Percentiles rank a stretch among this genome's conserved stretches.
Evolutionary conservation across 2,797 vertebrate species (phyloP).

Genomic region (Poeciliopsis gracilis): DNA sequence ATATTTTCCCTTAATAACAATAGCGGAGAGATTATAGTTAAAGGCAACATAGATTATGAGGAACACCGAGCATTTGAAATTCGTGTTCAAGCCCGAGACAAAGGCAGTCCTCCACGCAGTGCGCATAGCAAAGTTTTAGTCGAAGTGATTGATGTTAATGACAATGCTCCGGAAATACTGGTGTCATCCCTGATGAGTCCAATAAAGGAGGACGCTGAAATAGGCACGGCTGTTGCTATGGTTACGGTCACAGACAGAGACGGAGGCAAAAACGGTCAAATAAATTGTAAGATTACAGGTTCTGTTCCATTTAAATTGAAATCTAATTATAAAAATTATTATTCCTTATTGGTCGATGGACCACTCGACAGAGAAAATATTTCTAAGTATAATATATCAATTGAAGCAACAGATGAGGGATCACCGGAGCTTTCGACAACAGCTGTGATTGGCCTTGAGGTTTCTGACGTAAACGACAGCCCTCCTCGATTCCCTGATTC

Average conservation of each 20-base stretch:
- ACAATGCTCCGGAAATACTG: constrained; percentile 74
- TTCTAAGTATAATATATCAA: constrained; percentile 62
- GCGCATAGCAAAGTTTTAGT: constrained; percentile 28
- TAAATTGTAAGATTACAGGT: constrained; percentile 52
- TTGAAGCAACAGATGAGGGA: constrained; percentile 71
- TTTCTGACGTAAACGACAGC: constrained; percentile 77
- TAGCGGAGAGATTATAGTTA: constrained; percentile 44
- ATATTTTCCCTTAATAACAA: constrained; percentile 46
- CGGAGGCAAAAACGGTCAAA: constrained; percentile 68
- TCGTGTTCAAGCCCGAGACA: constrained; percentile 18
- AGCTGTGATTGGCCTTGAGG: constrained; percentile 51
- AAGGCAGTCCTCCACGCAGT: background rate
- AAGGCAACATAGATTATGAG: constrained; percentile 54
- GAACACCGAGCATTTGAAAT: constrained; percentile 22
- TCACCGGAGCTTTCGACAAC: constrained; percentile 60
- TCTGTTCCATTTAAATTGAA: constrained; percentile 70
- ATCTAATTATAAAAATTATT: constrained; percentile 73
- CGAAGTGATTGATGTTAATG: constrained; percentile 75
- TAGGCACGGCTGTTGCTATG: constrained; percentile 71
- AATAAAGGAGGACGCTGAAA: constrained; percentile 72
- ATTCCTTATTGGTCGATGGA: constrained; percentile 71
- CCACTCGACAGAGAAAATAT: constrained; percentile 69
- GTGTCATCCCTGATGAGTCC: constrained; percentile 69
- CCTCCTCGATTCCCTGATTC: constrained; percentile 61
- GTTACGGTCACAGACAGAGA: constrained; percentile 73